phyloP scores from a whole-genome alignment of 2,113 vertebrate species.

The Sisor rabdophorus region DNA sequence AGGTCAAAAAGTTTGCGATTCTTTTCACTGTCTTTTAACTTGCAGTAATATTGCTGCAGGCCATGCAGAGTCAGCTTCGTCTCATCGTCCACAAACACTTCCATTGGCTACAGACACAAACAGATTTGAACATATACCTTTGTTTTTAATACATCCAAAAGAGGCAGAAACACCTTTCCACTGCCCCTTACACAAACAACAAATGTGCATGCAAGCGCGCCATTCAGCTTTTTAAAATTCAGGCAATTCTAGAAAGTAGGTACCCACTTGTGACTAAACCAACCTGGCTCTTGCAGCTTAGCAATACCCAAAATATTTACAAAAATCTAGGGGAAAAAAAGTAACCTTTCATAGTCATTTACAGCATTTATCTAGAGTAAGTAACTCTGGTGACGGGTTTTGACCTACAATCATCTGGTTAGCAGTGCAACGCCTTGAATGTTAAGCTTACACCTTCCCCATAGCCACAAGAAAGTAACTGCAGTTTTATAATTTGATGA shows the following conservation, averaged over 20 bases:
- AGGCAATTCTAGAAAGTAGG: neutral
- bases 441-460: too few species aligned
- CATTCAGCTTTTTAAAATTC: neutral
- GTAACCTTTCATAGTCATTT: too few species aligned
- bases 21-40: constrained; percentile 86
- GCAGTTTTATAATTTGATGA: too few species aligned
- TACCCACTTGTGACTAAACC: neutral
- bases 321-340: too few species aligned
- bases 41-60: constrained; percentile 86
- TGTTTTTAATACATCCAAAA: neutral
- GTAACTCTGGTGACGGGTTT: too few species aligned
- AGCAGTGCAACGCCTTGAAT: too few species aligned
- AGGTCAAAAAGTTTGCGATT: constrained; percentile 86
- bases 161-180: neutral
- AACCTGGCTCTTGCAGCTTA: too few species aligned
- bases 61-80: constrained; percentile 85
- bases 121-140: too few species aligned
- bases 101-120: constrained; percentile 74
- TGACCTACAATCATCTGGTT: too few species aligned
- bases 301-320: too few species aligned
- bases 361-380: too few species aligned
- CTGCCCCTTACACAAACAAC: neutral
- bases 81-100: constrained; percentile 86
- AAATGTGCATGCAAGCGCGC: neutral
- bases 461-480: too few species aligned